A percentile compares a stretch with the other conserved stretches of the same genome.
Evolutionary conservation across 2,113 vertebrate genomes (phyloP).

Genomic region (Pygathrix nemaeus): DNA sequence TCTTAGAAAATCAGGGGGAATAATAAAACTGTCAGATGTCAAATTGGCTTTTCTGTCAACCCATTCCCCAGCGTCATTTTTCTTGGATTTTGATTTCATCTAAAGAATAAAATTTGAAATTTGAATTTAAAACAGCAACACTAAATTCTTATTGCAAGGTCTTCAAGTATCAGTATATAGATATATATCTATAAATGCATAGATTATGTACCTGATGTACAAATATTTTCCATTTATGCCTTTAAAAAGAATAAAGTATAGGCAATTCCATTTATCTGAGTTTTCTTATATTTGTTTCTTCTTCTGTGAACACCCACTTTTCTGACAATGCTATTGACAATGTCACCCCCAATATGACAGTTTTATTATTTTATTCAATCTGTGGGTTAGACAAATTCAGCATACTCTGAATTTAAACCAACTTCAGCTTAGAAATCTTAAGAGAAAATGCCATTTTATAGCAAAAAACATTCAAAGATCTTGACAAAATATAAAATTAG

Average conservation of each 20-base stretch:
- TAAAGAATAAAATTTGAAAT: conserved; percentile 24
- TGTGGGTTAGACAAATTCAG: conserved; percentile 10
- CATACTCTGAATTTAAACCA: conserved; percentile 39
- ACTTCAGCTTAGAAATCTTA: conserved; percentile 27
- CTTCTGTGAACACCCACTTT: conserved; percentile 36
- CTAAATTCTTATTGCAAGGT: neutral
- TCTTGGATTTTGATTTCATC: conserved; percentile 16
- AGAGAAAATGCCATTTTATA: conserved; percentile 21
- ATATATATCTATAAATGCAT: neutral
- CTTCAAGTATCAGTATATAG: neutral
- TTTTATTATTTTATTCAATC: conserved; percentile 63
- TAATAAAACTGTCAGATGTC: conserved; percentile 65
- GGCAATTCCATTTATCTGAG: neutral
- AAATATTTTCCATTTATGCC: conserved; percentile 2
- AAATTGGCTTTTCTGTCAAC: conserved; percentile 47
- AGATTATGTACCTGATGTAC: neutral
- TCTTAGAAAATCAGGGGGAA: conserved; percentile 48
- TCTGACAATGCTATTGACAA: conserved; percentile 47
- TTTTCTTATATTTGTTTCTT: conserved; percentile 46
- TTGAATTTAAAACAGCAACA: neutral
- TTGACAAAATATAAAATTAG: neutral
- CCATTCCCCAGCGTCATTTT: neutral
- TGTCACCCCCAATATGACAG: conserved; percentile 31
- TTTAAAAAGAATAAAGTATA: conserved; percentile 12
- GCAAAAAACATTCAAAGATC: neutral